Evolutionary conservation across 2,797 vertebrate species (phyloP), one percentile per base, ranked within the genome.

Genomic region (Nyctalus aviator): DNA sequence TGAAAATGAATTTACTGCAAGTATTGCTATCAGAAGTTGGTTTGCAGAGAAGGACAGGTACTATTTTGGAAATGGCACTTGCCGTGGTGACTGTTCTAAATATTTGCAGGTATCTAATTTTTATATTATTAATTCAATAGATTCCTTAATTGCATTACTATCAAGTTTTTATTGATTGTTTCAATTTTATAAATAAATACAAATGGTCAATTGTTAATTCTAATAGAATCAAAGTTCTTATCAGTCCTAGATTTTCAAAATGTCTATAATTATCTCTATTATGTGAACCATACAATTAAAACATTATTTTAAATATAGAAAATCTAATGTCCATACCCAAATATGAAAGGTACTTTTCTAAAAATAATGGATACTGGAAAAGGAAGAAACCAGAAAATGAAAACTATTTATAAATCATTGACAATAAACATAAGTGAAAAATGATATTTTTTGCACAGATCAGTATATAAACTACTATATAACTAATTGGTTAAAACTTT

Each of bases 71-170:
- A 6, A 0, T 3, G 75, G 83, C 1, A 1, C 0, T 0, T 99
- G 98, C 88, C 75, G 3, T 0, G 0, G 0, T 0, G 0, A 94
- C 6, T 99, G 98, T 13, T 94, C 98, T 86, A 98, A 98, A 97
- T 99, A 98, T 88, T 96, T 97, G 69, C 98, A 99, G 98, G 98
- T 97, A 97, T 94, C 48, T 83, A 85, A 84, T 84, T 78, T 94
- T 86, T 75, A 87, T 93, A 55, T 77, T 90, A 68, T 72, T 95
- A 86, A 91, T 84, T 94, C 46, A 48, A 14, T 84, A 90, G 18
- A 86, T 8, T 79, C 21, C 1, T 78, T 50, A 84, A 69, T 68
- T 90, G 12, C 18, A 68, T 93, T 83, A 44, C 9, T 71, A 46
- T 4, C 30, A 83, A 71, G 46, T 91, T 93, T 37, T 93, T 78